Evolutionary conservation across 1,140 invertebrate species (phyloP), one percentile per base, ranked within the genome.

Genomic region (Melanaphis sacchari): DNA sequence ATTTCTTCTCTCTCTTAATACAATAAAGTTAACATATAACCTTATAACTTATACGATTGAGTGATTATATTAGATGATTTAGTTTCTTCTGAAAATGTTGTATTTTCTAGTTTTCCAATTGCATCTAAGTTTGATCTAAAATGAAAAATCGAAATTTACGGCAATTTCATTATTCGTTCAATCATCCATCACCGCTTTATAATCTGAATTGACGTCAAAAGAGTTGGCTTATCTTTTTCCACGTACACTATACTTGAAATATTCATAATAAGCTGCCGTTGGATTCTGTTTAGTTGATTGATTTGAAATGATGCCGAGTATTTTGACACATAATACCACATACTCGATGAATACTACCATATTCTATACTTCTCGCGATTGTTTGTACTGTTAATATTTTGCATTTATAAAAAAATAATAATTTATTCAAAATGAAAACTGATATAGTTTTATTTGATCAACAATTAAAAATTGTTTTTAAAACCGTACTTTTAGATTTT

Each of bases 121-220:
- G 24, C 49, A 81, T 92, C 89, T 22, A 41, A 90, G 26, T 66
- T 41, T 8, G 52, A 54, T n/a, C 38, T 41, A 90, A 90, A 81
- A 82, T 92, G 66, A 92, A 82, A 92, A 92, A 92, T 52, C 43
- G n/a, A 9, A 59, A 59, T 36, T 43, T 36, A n/a, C 90, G 66
- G 24, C 9, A 31, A 43, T 92, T 82, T 92, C 90, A 49, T 92
- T 82, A 82, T 92, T 82, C 90, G 36, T 92, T 82, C 43, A 49
- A 82, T 92, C 66, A 92, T 92, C 90, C 90, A 82, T 92, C 66
- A 90, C 36, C 15, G 38, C 26, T 41, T 24, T 15, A 26, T n/a
- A 92, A 92, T 31, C 41, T 46, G 36, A 81, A 92, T 91, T 92
- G 90, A 92, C 90, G 66, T 76, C 90, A 76, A 92, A 91, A 92